Evolutionary conservation across 2,797 vertebrate species (phyloP), one percentile per base, ranked within the genome.

Genomic region (Eulemur mongoz): DNA sequence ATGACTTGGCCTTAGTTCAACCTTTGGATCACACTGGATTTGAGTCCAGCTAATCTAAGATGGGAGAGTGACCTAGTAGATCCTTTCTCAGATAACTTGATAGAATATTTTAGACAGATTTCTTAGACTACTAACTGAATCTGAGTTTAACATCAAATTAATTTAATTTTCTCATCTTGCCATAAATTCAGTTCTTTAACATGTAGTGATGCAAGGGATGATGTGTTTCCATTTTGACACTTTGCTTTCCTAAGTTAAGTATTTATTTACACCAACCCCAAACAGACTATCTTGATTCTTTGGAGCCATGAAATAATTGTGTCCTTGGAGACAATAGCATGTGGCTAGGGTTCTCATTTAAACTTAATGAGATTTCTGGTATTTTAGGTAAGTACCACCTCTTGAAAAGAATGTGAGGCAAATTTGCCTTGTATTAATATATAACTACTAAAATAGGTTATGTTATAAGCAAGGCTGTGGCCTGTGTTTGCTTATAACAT

Each of bases 81-180:
- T 85, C 2, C 17, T 95, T 89, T 90, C 45, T 80, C 30, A 75
- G 63, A 59, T 93, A 69, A 84, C 57, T 76, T 90, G 67, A 72
- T 83, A 22, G 23, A 90, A 73, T 86, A 25, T 43, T 40, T 92
- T 10, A 89, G 38, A 94, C 38, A 91, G 0, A 89, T 52, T 89
- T 86, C 27, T 83, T 85, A 73, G 25, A 72, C 6, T 30, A 23
- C 73, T 86, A 43, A 48, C 5, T 69, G 57, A 91, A 76, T 92
- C 38, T 94, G 69, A 95, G 94, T 85, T 97, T 95, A 94, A 96
- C 82, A 85, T 88, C 38, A 76, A 27, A 73, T 81, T 95, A 75
- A 54, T 81, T 86, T 22, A 69, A 10, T 65, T 73, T 38, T 90
- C n/a, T 79, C 32, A 40, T 65, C 14, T 91, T 89, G 32, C 52